A percentile compares a stretch with the other conserved stretches of the same genome.
Evolutionary conservation across 2,888 invertebrate species (phyloP).

Genomic region (Chelonus formosanus): DNA sequence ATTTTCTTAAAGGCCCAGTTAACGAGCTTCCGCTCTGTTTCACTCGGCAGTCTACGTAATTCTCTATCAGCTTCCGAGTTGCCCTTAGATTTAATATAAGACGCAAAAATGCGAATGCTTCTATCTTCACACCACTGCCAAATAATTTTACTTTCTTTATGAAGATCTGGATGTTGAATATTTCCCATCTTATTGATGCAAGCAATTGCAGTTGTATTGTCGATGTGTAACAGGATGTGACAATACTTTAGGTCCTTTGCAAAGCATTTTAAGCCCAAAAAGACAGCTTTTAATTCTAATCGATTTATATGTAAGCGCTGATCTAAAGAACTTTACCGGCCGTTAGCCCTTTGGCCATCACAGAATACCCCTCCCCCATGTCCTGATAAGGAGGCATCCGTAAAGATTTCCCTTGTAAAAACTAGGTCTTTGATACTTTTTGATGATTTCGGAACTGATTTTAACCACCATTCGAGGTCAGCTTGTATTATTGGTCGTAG

Average conservation of each 20-base stretch:
- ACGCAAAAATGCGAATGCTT: conserved; percentile 27
- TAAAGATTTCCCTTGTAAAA: conserved; percentile 7
- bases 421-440: not conserved
- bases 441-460: not conserved
- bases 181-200: conserved; percentile 3
- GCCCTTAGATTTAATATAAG: conserved; percentile 28
- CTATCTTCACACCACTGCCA: conserved; percentile 8
- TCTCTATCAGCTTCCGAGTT: conserved; percentile 31
- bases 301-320: not conserved
- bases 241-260: not conserved
- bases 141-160: not conserved
- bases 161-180: not conserved
- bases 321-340: not conserved
- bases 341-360: not conserved
- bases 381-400: conserved; percentile 8
- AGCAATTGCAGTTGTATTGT: conserved; percentile 3
- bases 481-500: not conserved
- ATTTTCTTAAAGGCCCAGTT: not conserved
- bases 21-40: not conserved
- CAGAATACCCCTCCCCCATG: conserved; percentile 11
- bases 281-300: not conserved
- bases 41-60: conserved; percentile 10
- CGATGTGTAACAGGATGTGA: not conserved
- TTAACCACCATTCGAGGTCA: not conserved
- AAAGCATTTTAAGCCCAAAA: conserved; percentile 3